A percentile compares a stretch with the other conserved stretches of the same genome.
phyloP scores from a whole-genome alignment of 2,113 vertebrate species.

The Epinephelus fuscoguttatus region DNA sequence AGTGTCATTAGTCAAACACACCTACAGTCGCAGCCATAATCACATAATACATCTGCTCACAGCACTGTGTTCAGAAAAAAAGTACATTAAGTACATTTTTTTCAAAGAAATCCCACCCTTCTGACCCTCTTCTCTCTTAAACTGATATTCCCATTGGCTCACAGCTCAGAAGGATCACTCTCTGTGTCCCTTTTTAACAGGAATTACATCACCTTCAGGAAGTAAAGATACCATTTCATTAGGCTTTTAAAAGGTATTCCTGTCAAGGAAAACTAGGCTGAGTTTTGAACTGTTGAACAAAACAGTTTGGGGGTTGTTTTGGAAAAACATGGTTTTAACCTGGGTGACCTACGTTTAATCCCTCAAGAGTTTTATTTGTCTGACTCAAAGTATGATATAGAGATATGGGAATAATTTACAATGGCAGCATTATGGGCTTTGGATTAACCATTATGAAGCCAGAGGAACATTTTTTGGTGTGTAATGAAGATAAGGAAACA shows the following conservation, averaged over 20 bases:
- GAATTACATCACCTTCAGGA: neutral
- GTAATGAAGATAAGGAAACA: conserved; percentile 23
- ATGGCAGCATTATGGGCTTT: neutral
- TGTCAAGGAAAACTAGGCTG: neutral
- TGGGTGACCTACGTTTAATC: neutral
- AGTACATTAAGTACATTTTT: neutral
- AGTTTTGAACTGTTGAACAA: neutral
- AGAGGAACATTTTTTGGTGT: neutral
- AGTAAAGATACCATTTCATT: neutral
- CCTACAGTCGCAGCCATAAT: neutral
- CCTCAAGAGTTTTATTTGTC: conserved; percentile 3
- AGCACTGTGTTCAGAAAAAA: neutral
- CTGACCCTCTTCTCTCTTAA: neutral
- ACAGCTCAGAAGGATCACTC: conserved; percentile 10
- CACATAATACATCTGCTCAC: neutral
- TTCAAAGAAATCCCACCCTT: neutral
- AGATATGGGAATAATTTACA: neutral
- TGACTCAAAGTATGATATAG: neutral
- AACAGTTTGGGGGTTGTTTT: neutral
- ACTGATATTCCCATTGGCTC: neutral
- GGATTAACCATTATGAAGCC: neutral
- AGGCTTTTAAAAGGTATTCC: neutral
- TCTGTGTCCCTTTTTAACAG: neutral
- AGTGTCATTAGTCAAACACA: neutral
- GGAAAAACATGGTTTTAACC: neutral